Conservation (phyloP, 2,888 invertebrate species). For the Xylota sylvarum region DNA sequence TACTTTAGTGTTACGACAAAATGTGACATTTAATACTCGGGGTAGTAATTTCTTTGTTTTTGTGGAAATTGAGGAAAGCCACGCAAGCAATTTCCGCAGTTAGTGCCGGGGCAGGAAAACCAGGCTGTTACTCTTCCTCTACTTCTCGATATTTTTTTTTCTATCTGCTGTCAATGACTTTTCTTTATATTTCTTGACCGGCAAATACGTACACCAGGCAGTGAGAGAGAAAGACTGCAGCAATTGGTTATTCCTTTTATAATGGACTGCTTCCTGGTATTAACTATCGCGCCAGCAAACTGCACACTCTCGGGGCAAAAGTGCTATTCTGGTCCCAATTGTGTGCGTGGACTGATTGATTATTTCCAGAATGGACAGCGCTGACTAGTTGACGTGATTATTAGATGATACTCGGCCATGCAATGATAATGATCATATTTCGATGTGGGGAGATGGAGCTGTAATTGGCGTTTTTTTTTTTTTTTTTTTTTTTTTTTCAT, state of each 20-base stretch:
- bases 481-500: slow-evolving; percentile 56
- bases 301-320: slow-evolving; percentile 17
- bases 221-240: slow-evolving; percentile 11
- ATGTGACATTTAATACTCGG: slow-evolving; percentile 47
- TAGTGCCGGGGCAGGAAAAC: slow-evolving; percentile 24
- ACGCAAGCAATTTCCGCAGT: slow-evolving; percentile 71
- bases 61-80: slow-evolving; percentile 58
- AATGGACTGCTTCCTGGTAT: slow-evolving; percentile 74
- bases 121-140: slow-evolving; percentile 1
- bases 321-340: slow-evolving; percentile 54
- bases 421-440: slow-evolving; percentile 32
- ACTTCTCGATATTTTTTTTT: slow-evolving; percentile 32
- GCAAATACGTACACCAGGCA: slow-evolving; percentile 1
- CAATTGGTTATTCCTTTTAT: slow-evolving; percentile 60
- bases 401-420: slow-evolving; percentile 24
- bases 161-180: slow-evolving; percentile 45
- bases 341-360: slow-evolving; percentile 66
- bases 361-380: slow-evolving; percentile 64
- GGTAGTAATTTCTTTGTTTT: slow-evolving; percentile 46
- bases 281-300: slow-evolving; percentile 62
- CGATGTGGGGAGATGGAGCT: slow-evolving; percentile 3
- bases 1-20: slow-evolving; percentile 57
- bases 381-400: slow-evolving; percentile 48
- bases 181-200: slow-evolving; percentile 44
- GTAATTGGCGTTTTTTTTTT: slow-evolving; percentile 56